Percentiles rank a stretch among this genome's conserved stretches.
Evolutionary conservation across 2,888 invertebrate species (phyloP).

Genomic region (Lasioglossum leucozonium): DNA sequence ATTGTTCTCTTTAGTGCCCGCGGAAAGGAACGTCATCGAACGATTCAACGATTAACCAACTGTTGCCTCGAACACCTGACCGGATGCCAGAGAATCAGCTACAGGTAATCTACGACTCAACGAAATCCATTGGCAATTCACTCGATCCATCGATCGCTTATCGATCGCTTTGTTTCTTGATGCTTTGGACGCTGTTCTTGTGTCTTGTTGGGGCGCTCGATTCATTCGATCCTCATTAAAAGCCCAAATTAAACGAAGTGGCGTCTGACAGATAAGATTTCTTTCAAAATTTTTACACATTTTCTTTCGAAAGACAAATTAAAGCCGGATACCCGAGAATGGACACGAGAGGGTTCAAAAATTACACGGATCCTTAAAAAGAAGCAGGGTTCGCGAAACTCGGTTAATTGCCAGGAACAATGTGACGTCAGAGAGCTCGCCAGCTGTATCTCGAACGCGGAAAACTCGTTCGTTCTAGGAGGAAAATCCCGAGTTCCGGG

Average conservation of each 20-base stretch:
- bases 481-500: conserved; percentile 1
- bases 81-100: conserved; percentile 19
- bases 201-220: neutral
- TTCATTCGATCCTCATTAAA: neutral
- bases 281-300: too few species aligned
- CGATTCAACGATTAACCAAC: conserved; percentile 41
- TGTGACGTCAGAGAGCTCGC: neutral
- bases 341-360: neutral
- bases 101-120: neutral
- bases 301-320: too few species aligned
- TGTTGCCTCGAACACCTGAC: conserved; percentile 45
- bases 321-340: too few species aligned
- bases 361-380: neutral
- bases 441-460: neutral
- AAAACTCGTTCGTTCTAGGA: neutral
- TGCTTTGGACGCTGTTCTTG: neutral
- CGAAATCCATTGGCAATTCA: neutral
- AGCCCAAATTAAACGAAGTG: too few species aligned
- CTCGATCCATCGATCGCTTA: neutral
- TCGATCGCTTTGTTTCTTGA: neutral
- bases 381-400: neutral
- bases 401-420: conserved; percentile 22
- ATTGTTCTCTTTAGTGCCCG: neutral
- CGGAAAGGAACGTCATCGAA: conserved; percentile 18
- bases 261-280: too few species aligned